Evolutionary conservation across 2,888 invertebrate species (phyloP).

Genomic region (Pandemis corylana): DNA sequence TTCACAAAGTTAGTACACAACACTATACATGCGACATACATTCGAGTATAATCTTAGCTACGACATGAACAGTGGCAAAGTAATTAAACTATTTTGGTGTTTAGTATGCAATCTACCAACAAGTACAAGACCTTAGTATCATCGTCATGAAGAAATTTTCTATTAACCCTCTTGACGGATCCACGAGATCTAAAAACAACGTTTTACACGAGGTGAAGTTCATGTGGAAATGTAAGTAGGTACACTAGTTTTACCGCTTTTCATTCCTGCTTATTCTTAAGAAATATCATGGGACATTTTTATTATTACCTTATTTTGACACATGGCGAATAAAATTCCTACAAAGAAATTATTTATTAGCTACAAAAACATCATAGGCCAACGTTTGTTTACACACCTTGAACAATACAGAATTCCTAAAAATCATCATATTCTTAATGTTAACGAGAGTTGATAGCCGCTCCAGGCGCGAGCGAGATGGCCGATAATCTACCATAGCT

Average conservation of each 20-base stretch:
- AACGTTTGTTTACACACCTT: not conserved
- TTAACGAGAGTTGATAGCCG: slow-evolving; percentile 74
- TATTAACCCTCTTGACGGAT: no score
- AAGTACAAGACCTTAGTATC: no score
- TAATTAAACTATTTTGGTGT: no score
- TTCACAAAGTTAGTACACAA: no score
- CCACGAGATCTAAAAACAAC: no score
- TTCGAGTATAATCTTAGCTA: no score
- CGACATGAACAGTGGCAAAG: no score
- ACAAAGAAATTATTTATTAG: slow-evolving; percentile 4
- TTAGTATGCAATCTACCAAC: no score
- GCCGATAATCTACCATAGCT: slow-evolving; percentile 68
- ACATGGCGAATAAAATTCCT: not conserved
- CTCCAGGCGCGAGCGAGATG: slow-evolving; percentile 75
- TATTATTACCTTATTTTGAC: not conserved
- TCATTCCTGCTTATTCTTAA: not conserved
- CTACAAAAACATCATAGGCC: not conserved
- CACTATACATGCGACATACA: no score
- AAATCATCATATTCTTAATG: slow-evolving; percentile 67
- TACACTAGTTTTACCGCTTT: not conserved
- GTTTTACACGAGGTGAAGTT: no score
- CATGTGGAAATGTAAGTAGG: no score
- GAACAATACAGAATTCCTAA: slow-evolving; percentile 26
- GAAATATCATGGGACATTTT: not conserved
- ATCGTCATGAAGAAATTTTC: no score